phyloP scores from a whole-genome alignment of 2,113 vertebrate species.

The Hydropotes inermis region DNA sequence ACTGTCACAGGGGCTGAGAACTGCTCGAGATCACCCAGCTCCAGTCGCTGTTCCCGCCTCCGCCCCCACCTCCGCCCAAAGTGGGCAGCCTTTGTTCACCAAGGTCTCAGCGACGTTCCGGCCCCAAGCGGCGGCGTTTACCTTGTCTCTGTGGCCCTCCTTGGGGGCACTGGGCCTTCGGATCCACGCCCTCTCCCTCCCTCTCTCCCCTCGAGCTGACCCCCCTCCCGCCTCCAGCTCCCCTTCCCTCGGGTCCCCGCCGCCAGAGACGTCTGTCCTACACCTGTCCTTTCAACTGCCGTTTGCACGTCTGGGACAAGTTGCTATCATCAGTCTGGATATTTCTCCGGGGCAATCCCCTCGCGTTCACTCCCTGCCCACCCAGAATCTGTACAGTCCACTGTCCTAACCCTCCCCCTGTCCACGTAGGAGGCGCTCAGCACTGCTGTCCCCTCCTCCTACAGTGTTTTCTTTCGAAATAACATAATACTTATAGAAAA shows the following conservation, averaged over 20 bases:
- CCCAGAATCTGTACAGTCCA: neutral
- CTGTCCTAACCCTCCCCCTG: neutral
- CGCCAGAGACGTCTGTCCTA: neutral
- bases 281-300: neutral
- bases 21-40: neutral
- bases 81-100: neutral
- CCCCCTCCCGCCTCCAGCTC: neutral
- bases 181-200: neutral
- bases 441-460: neutral
- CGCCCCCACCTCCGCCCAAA: neutral
- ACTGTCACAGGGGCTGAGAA: neutral
- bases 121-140: accelerated
- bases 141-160: neutral
- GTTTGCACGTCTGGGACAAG: neutral
- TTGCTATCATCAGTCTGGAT: neutral
- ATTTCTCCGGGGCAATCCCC: neutral
- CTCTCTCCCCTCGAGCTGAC: too few species aligned
- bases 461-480: neutral
- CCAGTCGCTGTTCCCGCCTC: neutral
- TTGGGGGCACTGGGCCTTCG: neutral
- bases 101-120: neutral
- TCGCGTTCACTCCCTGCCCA: neutral
- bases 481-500: neutral
- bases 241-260: neutral
- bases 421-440: neutral